Base-by-base conservation (phyloP, 2,113 vertebrate genomes). In the Oxyruncus cristatus region DNA sequence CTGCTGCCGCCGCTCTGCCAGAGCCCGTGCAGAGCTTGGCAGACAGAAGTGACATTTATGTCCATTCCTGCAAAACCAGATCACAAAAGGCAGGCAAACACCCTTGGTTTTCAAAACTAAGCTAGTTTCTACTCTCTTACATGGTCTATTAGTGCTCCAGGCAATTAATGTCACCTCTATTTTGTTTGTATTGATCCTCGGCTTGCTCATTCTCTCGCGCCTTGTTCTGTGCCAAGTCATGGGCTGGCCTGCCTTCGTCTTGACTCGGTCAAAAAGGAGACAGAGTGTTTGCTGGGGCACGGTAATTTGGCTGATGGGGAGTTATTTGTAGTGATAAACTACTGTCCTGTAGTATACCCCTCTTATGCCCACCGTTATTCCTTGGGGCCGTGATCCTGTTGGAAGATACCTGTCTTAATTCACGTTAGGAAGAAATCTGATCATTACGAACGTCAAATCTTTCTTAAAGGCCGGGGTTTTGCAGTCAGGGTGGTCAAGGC, bases 131-230 rank as follows among this genome's bases (percentile, higher is more conserved):
- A 37, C 66, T 53, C 35, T 76, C 88, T 92, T 82, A 18, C 42
- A 13, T 65, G 71, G 75, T 83, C 82, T 93, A 89, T 96, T 96
- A 95, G 50, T 96, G 92, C 90, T 95, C 82, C 90, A 74, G 55
- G 77, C 82, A 93, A 96, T 91, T 90, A 90, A 80, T 71, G 90
- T 96, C 89, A 92, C 85, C 85, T 95, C 85, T 88, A 94, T 93
- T 93, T 94, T 74, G 85, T 95, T 94, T 94, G 74, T 92, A 90
- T 92, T 92, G 94, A 97, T 83, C 59, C 75, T 73, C 39, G 12
- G 55, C 55, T 28, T 33, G 47, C 81, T 93, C 8, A 4, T 70
- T 94, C 89, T 85, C 75, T 76, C 8, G 2, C 44, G 50, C 63
- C 88, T 85, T 39, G 50, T 26, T 90, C 63, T 44, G 63, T 90